phyloP scores from a whole-genome alignment of 2,797 vertebrate genomes.

The Pagetopsis macropterus region DNA sequence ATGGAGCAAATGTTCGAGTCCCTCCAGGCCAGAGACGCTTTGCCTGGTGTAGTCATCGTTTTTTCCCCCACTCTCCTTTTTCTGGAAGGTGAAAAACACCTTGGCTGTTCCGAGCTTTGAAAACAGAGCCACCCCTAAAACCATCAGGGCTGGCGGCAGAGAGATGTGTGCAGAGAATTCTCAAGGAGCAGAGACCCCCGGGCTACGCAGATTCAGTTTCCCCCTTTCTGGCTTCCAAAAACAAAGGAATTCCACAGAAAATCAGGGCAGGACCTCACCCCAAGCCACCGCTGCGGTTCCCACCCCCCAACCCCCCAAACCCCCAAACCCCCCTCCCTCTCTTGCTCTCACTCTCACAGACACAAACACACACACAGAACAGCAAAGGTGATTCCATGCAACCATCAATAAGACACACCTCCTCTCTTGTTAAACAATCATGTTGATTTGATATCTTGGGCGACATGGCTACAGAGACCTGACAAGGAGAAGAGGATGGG shows the following conservation, averaged over 20 bases:
- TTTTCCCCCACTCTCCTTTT: constrained; percentile 17
- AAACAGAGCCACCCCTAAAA: constrained; percentile 76
- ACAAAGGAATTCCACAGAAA: constrained; percentile 87
- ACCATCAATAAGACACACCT: constrained; percentile 60
- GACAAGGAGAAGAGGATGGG: constrained; percentile 39
- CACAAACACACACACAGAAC: constrained; percentile 42
- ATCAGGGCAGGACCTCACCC: constrained; percentile 82
- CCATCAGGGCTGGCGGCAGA: constrained; percentile 65
- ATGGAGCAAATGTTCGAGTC: constrained; percentile 58
- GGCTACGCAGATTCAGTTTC: constrained; percentile 83
- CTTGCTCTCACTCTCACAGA: constrained; percentile 16
- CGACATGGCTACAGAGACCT: constrained; percentile 45
- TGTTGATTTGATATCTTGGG: constrained; percentile 65
- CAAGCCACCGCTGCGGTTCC: constrained; percentile 60
- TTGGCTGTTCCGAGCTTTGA: constrained; percentile 70
- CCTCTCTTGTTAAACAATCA: constrained; percentile 66
- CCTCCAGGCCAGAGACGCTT: constrained; percentile 54
- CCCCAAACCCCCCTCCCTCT: constrained; percentile 40
- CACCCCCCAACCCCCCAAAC: constrained; percentile 42
- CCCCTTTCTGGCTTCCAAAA: constrained; percentile 81
- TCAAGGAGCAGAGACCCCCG: constrained; percentile 76
- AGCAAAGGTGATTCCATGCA: constrained; percentile 68
- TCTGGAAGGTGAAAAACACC: constrained; percentile 75
- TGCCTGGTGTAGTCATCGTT: constrained; percentile 57
- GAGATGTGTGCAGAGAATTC: constrained; percentile 76